phyloP scores from a whole-genome alignment of 2,888 invertebrate genomes.

The Saturnia japonica region DNA sequence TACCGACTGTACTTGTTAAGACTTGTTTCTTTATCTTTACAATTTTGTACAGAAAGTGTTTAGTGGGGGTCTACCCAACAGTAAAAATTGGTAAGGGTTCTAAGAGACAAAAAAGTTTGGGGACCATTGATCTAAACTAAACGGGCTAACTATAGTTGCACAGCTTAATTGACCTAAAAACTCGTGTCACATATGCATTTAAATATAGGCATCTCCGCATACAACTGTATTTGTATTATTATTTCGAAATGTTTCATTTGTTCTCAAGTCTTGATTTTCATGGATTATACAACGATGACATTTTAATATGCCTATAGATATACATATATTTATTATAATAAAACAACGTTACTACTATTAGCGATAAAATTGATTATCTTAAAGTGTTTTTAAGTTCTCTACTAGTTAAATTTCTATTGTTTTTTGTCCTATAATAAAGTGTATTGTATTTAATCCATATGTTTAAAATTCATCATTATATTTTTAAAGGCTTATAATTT shows the following conservation, averaged over 20 bases:
- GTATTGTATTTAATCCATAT: too few relatives aligned
- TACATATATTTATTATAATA: neutral
- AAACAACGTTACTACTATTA: neutral
- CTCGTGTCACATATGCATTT: neutral
- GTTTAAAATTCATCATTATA: too few relatives aligned
- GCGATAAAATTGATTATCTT: neutral
- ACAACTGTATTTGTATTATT: neutral
- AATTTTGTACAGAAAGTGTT: too few relatives aligned
- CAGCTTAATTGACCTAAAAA: slow-evolving; percentile 5
- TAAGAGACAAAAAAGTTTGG: too few relatives aligned
- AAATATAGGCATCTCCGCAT: neutral
- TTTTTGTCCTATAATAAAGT: too few relatives aligned
- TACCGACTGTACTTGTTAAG: too few relatives aligned
- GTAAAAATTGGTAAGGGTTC: too few relatives aligned
- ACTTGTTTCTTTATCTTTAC: too few relatives aligned
- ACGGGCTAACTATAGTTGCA: neutral
- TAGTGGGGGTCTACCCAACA: too few relatives aligned
- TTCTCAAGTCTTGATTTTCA: neutral
- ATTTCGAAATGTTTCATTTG: neutral
- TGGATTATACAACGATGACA: neutral
- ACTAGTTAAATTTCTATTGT: neutral
- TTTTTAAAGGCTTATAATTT: too few relatives aligned
- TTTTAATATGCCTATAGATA: neutral
- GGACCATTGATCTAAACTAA: too few relatives aligned
- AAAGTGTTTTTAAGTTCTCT: neutral